These are phyloP conservation scores for Lissonota sp. DNA, from an alignment of 2,888 invertebrate genomes.

Conservation along the genomic window DNA sequence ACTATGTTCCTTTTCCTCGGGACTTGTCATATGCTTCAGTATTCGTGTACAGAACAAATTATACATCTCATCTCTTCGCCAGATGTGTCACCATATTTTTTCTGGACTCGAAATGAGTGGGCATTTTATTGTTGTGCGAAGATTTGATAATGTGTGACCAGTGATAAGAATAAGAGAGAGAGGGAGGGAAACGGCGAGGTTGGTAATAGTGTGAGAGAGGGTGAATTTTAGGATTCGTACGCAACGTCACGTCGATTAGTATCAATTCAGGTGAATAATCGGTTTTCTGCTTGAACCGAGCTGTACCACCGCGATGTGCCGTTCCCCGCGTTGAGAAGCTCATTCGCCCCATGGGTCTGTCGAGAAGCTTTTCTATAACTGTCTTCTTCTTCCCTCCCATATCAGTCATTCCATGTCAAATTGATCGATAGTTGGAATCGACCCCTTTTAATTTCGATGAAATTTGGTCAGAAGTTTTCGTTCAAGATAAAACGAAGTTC, in stretches of 20 bases:
- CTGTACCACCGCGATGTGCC: constrained; percentile 37
- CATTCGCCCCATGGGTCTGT: constrained; percentile 48
- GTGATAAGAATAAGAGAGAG: background rate
- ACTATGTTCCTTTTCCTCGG: no score
- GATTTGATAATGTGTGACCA: no score
- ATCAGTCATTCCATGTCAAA: no score
- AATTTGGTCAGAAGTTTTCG: background rate
- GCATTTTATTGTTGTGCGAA: no score
- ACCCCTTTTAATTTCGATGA: no score
- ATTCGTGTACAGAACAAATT: no score
- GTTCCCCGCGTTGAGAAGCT: constrained; percentile 48
- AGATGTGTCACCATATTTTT: no score
- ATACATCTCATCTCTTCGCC: no score
- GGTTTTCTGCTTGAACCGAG: constrained; percentile 62
- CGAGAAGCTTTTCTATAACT: constrained; percentile 25
- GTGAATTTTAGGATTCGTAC: constrained; percentile 51
- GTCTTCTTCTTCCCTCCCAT: constrained; percentile 21
- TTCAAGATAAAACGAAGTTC: constrained; percentile 8
- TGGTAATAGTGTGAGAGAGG: no score
- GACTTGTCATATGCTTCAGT: background rate
- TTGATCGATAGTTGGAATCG: no score
- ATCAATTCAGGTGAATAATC: constrained; percentile 66
- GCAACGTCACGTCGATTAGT: constrained; percentile 63
- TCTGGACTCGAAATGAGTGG: no score
- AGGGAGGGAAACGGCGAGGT: background rate